Evolutionary conservation across 2,113 vertebrate genomes (phyloP), one percentile per base, ranked within the genome.

Genomic region (Atractosteus spatula): DNA sequence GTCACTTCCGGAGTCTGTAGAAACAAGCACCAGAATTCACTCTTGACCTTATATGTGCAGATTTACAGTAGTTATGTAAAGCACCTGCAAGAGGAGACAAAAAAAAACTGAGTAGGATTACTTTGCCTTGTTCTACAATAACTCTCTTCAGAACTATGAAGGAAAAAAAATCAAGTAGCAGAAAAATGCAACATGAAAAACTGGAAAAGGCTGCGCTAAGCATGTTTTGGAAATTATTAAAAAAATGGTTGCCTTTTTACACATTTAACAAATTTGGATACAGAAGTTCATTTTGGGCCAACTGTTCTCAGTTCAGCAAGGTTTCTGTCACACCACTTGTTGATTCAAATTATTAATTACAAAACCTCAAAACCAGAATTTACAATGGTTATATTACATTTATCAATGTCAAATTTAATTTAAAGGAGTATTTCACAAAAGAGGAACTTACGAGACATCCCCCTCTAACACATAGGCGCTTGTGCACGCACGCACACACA

Each of bases 21-120:
- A 51, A 5, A 5, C 47, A 51, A 10, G 47, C 47, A 51, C 1
- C 47, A 7, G 47, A 51, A 51, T 51, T 51, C 47, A 51, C 2
- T 7, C 47, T 51, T 51, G 47, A 51, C 47, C 47, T 51, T 51
- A 51, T 51, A 51, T 51, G 47, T 51, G 10, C 47, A 51, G 5
- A 29, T 29, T 29, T 29, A 29, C 29, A 29, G 29, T 29, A 29
- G 29, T 29, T 29, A 29, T 29, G 29, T 29, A 29, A 29, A 29
- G 29, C 12, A 14, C 6, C 41, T 83, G 81, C 82, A 86, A 85
- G 86, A 74, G 69, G 59, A 14, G 63, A 80, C 62, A 12, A 41
- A n/a, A 74, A 63, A 66, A 44, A 45, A 13, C 61, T 47, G 70
- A 70, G 72, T 56, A 55, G 61, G 72, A 41, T 44, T 10, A 69